Percentiles rank a stretch among this genome's conserved stretches.
phyloP scores from a whole-genome alignment of 2,888 invertebrate species.

The Eutolmus rufibarbis region DNA sequence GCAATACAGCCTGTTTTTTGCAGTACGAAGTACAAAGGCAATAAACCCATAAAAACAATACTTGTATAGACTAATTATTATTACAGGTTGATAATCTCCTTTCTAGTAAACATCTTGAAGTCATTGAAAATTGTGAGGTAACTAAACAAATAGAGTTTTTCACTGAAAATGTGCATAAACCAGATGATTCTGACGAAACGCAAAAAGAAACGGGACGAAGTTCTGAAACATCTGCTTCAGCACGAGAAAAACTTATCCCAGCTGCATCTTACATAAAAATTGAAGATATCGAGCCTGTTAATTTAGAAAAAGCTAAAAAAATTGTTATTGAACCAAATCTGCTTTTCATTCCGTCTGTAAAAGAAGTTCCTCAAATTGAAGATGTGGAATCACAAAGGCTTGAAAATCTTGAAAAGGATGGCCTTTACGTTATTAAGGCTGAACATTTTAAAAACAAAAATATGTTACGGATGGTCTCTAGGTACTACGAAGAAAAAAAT shows the following conservation, averaged over 20 bases:
- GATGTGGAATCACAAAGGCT: background rate
- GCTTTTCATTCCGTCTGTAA: constrained; percentile 51
- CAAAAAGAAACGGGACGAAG: background rate
- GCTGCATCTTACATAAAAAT: constrained; percentile 58
- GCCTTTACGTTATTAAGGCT: constrained; percentile 34
- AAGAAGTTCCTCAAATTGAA: constrained; percentile 32
- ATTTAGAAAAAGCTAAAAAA: constrained; percentile 45
- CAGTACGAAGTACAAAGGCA: background rate
- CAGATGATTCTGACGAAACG: background rate
- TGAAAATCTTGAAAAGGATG: constrained; percentile 43
- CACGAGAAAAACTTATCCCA: constrained; percentile 33
- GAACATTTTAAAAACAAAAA: constrained; percentile 44
- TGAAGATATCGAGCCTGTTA: constrained; percentile 52
- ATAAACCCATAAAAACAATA: background rate
- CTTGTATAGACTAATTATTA: background rate
- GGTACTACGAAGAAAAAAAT: constrained; percentile 52
- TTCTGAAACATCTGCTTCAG: background rate
- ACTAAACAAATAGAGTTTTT: constrained; percentile 4
- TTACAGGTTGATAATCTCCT: background rate
- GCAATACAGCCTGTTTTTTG: too few species aligned
- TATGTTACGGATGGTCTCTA: constrained; percentile 55
- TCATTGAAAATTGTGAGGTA: background rate
- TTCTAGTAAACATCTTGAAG: background rate
- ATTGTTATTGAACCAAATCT: constrained; percentile 49
- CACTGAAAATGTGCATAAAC: background rate